Base-by-base conservation (phyloP, 64 coral and sea anemone genomes). In the Acropora yongei region DNA sequence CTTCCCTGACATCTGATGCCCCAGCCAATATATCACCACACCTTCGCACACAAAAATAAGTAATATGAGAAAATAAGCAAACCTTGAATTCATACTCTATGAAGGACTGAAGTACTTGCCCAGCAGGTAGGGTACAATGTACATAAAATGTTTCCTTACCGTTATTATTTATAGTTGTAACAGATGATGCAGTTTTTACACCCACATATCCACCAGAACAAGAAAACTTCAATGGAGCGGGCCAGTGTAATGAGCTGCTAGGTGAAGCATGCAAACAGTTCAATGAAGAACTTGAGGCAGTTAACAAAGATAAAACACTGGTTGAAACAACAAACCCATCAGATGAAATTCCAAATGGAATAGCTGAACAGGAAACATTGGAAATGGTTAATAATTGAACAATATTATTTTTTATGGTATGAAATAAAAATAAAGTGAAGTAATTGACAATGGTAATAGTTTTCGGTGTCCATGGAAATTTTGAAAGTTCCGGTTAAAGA, bases 251-350 rank as follows among this genome's bases (percentile, higher is more conserved):
- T 68, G 40, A 71, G 65, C 44, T 83, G 49, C 76, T 79, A 74
- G 89, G 76, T 74, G 78, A 43, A 72, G 89, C 89, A 40, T 74
- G 83, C 39, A 68, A 91, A 6, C 50, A 91, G 68, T 47, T 91
- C n/a, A 79, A 91, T 83, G 76, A 13, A 61, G 78, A 82, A 63
- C 79, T 91, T 16, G 79, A 61, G 67, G 69, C 19, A 48, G 73
- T 68, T 30, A 69, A 68, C 51, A 13, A 3, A 81, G 79, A 50
- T 3, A 49, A 44, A 74, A 63, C 60, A 41, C 44, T 55, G 53
- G n/a, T 68, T 49, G 49, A n/a, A 41, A 11, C 49, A 3, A 6
- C 4, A 9, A 47, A 17, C 44, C 8, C 61, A 19, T 5, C 6
- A 8, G 10, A 30, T 30, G 30, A 13, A 61, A 17, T 47, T 6